Conservation (phyloP, 2,888 invertebrate genomes). For the Hirtodrosophila confusa region DNA sequence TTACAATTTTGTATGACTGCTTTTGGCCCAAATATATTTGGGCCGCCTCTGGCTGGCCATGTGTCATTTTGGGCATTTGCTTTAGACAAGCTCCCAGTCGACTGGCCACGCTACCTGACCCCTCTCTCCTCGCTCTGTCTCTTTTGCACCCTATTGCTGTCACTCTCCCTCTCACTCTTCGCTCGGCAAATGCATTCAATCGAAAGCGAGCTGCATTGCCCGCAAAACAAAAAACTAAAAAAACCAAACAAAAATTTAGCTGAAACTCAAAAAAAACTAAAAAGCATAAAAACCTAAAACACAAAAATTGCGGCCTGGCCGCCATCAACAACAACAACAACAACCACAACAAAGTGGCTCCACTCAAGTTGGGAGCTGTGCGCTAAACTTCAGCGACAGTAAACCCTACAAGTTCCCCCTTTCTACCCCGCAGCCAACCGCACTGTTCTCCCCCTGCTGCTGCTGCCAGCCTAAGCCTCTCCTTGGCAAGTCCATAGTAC, state of each 20-base stretch:
- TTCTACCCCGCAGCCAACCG: neutral
- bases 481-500: conserved; percentile 34
- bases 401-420: conserved; percentile 39
- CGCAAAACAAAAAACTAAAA: conserved; percentile 58
- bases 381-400: conserved; percentile 72
- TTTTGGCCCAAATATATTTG: conserved; percentile 61
- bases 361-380: conserved; percentile 64
- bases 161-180: neutral
- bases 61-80: conserved; percentile 74
- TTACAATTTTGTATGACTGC: conserved; percentile 24
- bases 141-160: no score
- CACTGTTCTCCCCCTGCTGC: neutral
- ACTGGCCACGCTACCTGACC: conserved; percentile 30
- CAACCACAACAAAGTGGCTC: conserved; percentile 35
- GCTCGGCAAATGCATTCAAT: conserved; percentile 59
- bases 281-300: conserved; percentile 74
- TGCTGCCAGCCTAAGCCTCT: conserved; percentile 36
- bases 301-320: conserved; percentile 72
- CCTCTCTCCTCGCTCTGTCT: neutral
- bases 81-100: conserved; percentile 60
- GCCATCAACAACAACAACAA: conserved; percentile 55
- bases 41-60: conserved; percentile 46
- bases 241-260: conserved; percentile 13
- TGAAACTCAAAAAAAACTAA: conserved; percentile 33
- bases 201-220: conserved; percentile 72